These are phyloP conservation scores for Anoura caudifer DNA, from an alignment of 2,113 vertebrate species.

Conservation along the genomic window DNA sequence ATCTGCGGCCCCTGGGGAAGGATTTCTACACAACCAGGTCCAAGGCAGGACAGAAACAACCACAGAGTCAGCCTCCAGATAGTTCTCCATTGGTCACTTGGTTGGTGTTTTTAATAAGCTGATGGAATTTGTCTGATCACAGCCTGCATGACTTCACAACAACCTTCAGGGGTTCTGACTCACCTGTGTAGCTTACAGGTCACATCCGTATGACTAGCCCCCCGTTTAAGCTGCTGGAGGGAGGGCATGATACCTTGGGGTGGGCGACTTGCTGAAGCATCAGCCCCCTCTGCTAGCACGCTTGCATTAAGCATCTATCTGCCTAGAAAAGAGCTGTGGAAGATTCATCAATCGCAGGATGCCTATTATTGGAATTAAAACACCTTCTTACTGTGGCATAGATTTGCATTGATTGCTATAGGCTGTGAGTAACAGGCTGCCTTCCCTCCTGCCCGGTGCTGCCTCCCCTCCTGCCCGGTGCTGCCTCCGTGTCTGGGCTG, in stretches of 20 bases:
- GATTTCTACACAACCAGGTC: not conserved
- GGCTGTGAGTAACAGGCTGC: conserved; percentile 45
- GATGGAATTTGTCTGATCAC: conserved; percentile 61
- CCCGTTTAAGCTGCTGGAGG: conserved; percentile 44
- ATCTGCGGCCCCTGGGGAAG: not conserved
- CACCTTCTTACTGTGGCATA: conserved; percentile 68
- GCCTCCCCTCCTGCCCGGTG: not conserved
- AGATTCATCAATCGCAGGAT: conserved; percentile 76
- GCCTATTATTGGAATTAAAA: conserved; percentile 78
- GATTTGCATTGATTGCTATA: conserved; percentile 74
- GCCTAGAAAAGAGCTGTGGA: conserved; percentile 74
- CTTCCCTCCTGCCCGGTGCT: not conserved
- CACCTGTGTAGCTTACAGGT: not conserved
- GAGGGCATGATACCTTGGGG: not conserved
- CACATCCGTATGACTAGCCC: not conserved
- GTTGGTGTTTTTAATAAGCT: conserved; percentile 73
- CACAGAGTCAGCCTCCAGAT: not conserved
- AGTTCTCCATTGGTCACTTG: conserved; percentile 37
- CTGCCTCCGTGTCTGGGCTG: conserved; percentile 28
- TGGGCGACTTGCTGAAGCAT: conserved; percentile 53
- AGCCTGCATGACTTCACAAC: conserved; percentile 36
- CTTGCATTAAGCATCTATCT: conserved; percentile 73
- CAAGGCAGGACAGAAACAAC: conserved; percentile 27
- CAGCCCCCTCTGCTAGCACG: conserved; percentile 56
- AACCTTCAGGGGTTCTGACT: conserved; percentile 52